Evolutionary conservation across 2,888 invertebrate genomes (phyloP).

Genomic region (Cylloceria caligata): DNA sequence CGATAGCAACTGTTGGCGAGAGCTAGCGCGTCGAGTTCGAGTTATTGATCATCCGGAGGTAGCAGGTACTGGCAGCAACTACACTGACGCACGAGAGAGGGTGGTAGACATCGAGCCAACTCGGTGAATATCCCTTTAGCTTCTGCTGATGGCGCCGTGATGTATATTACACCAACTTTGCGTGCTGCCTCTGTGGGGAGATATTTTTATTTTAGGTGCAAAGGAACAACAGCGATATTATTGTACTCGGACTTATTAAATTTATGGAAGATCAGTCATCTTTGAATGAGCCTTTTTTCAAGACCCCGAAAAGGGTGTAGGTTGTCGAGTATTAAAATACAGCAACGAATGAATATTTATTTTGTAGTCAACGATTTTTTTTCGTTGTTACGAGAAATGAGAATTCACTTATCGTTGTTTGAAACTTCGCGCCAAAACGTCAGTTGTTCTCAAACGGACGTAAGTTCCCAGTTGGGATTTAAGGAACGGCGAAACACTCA

Average conservation of each 20-base stretch:
- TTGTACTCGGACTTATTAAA: background rate
- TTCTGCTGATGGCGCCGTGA: background rate
- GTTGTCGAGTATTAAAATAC: too few species aligned
- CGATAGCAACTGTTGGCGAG: constrained; percentile 49
- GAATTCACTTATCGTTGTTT: too few species aligned
- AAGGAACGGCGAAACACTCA: too few species aligned
- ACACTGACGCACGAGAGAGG: constrained; percentile 47
- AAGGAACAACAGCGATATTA: background rate
- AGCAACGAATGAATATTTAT: background rate
- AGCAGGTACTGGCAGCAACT: constrained; percentile 58
- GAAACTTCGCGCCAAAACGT: too few species aligned
- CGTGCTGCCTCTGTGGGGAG: background rate
- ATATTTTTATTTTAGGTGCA: background rate
- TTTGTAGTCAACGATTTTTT: background rate
- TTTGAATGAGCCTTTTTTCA: background rate
- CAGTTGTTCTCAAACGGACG: too few species aligned
- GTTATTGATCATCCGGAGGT: constrained; percentile 66
- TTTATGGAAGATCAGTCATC: background rate
- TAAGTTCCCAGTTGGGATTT: too few species aligned
- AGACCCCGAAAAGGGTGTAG: too few species aligned
- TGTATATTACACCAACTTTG: constrained; percentile 4
- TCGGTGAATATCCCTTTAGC: constrained; percentile 14
- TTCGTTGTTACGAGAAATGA: background rate
- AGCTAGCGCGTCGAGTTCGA: constrained; percentile 58
- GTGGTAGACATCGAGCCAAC: constrained; percentile 43